A percentile compares a stretch with the other conserved stretches of the same genome.
Evolutionary conservation across 2,797 vertebrate species (phyloP).

Genomic region (Acanthornis magna): DNA sequence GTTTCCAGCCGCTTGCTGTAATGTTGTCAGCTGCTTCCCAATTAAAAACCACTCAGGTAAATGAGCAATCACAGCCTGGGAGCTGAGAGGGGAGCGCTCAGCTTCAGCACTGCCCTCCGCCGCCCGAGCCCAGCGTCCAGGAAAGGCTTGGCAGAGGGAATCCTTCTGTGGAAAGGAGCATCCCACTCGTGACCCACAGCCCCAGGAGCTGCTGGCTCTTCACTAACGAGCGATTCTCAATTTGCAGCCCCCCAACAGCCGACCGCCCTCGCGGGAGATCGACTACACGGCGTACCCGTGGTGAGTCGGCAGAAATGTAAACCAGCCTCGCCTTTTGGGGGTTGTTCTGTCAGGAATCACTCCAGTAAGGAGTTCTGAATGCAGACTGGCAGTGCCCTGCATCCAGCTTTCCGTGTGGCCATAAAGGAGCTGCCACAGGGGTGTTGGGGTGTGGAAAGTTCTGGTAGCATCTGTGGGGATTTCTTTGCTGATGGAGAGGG

Average conservation of each 20-base stretch:
- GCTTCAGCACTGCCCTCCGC: neutral
- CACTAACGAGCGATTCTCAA: neutral
- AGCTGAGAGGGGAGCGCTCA: neutral
- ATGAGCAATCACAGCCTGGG: neutral
- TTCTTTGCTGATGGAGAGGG: neutral
- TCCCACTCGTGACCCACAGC: fast-evolving
- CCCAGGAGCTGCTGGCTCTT: neutral
- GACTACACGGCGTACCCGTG: conserved; percentile 92
- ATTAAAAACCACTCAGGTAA: neutral
- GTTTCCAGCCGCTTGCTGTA: neutral
- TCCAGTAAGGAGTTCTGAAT: fast-evolving
- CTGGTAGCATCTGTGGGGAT: neutral
- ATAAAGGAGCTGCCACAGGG: fast-evolving
- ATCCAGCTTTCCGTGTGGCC: fast-evolving
- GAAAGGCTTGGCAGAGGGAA: neutral
- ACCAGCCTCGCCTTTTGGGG: fast-evolving
- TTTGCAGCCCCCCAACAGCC: conserved; percentile 80
- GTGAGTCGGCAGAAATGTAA: conserved; percentile 64
- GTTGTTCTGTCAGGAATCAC: fast-evolving
- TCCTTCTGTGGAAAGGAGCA: neutral
- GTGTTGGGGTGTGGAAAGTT: neutral
- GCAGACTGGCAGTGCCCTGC: too few species aligned
- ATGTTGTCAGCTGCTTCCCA: neutral
- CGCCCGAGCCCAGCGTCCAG: neutral
- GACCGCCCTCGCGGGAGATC: conserved; percentile 85